Percentiles rank a stretch among this genome's conserved stretches.
Conservation (phyloP, 1,140 invertebrate genomes). For the Platorchestia sp. region DNA sequence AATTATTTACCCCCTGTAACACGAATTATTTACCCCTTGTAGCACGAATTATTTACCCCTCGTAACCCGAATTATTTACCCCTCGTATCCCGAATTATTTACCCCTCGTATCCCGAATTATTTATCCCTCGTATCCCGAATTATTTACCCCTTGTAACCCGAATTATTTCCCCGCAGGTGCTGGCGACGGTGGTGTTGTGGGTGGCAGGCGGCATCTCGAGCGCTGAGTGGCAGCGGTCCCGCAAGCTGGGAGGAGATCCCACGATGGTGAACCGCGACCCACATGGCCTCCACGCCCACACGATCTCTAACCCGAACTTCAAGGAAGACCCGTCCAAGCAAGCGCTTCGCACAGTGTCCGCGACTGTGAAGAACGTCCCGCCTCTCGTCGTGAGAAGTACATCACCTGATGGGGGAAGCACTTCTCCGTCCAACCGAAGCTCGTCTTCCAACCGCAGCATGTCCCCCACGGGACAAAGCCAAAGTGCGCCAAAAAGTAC, state of each 20-base stretch:
- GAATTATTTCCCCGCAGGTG: constrained; percentile 46
- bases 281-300: constrained; percentile 63
- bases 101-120: too few species aligned
- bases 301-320: constrained; percentile 66
- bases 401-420: constrained; percentile 21
- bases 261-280: constrained; percentile 62
- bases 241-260: constrained; percentile 65
- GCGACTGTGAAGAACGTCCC: neutral
- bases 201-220: constrained; percentile 59
- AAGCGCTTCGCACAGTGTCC: neutral
- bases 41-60: too few species aligned
- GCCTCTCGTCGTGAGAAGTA: constrained; percentile 33
- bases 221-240: constrained; percentile 62
- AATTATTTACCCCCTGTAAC: too few species aligned
- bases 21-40: too few species aligned
- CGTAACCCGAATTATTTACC: too few species aligned
- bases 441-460: neutral
- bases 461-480: neutral
- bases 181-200: constrained; percentile 56
- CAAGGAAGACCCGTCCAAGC: constrained; percentile 32
- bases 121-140: too few species aligned
- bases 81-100: too few species aligned
- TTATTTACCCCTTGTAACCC: neutral
- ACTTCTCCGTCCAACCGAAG: constrained; percentile 54
- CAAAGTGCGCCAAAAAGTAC: neutral